Conservation (phyloP, 2,113 vertebrate genomes). For the Cebus imitator region DNA sequence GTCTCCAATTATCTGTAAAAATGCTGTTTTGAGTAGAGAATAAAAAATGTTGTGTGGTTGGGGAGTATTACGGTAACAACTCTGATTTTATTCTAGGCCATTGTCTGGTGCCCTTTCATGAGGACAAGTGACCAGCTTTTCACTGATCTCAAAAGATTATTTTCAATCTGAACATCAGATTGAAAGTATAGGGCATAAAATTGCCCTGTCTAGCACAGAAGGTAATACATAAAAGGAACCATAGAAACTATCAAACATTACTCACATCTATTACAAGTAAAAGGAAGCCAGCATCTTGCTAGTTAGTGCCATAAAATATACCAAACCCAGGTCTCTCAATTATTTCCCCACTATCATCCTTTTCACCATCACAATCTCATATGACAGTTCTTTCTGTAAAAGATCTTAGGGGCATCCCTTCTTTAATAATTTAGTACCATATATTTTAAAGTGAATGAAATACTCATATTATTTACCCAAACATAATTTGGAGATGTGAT, state of each 20-base stretch:
- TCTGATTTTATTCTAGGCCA: not conserved
- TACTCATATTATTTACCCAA: not conserved
- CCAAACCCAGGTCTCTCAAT: not conserved
- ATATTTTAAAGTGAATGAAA: not conserved
- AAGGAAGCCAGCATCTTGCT: not conserved
- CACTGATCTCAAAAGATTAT: not conserved
- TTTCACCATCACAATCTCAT: not conserved
- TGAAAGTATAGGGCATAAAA: not conserved
- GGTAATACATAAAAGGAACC: not conserved
- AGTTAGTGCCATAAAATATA: not conserved
- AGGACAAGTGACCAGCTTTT: not conserved
- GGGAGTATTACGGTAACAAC: not conserved
- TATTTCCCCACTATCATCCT: not conserved
- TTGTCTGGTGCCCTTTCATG: not conserved
- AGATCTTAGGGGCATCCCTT: not conserved
- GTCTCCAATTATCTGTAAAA: slow-evolving; percentile 20
- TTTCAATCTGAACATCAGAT: not conserved
- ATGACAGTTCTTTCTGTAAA: not conserved
- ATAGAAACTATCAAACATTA: not conserved
- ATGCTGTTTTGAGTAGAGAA: not conserved
- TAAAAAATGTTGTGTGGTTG: not conserved
- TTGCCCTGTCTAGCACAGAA: not conserved
- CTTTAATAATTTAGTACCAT: not conserved
- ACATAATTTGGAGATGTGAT: not conserved
- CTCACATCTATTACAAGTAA: not conserved